phyloP scores from a whole-genome alignment of 2,888 invertebrate genomes.

The Gonocerus acuteangulatus region DNA sequence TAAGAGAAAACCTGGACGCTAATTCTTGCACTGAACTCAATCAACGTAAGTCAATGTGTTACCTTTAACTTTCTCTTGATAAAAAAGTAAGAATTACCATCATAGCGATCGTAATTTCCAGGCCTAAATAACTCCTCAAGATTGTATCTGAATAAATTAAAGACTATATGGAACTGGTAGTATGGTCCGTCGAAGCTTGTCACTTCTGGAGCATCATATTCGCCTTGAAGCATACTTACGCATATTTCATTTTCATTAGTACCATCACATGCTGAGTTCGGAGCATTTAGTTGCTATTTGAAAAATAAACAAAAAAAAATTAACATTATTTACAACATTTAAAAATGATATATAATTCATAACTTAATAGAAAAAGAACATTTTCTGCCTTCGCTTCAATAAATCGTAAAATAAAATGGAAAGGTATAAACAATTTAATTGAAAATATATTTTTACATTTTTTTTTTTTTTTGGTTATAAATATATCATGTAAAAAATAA shows the following conservation, averaged over 20 bases:
- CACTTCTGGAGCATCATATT: not conserved
- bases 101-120: slow-evolving; percentile 11
- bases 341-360: not conserved
- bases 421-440: too few relatives aligned
- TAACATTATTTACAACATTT: not conserved
- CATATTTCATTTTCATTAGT: not conserved
- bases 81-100: too few relatives aligned
- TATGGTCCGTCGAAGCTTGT: not conserved
- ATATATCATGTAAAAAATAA: too few relatives aligned
- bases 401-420: too few relatives aligned
- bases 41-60: too few relatives aligned
- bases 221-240: not conserved
- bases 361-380: not conserved
- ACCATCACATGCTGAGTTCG: not conserved
- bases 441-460: too few relatives aligned
- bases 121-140: slow-evolving; percentile 20
- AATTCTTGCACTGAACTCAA: too few relatives aligned
- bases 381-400: too few relatives aligned
- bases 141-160: slow-evolving; percentile 2
- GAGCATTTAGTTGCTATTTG: not conserved
- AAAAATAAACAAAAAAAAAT: not conserved
- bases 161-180: not conserved
- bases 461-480: too few relatives aligned
- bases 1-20: not conserved
- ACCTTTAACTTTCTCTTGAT: too few relatives aligned